Evolutionary conservation across 2,888 invertebrate genomes (phyloP).

Genomic region (Drepanosiphum platanoidis): DNA sequence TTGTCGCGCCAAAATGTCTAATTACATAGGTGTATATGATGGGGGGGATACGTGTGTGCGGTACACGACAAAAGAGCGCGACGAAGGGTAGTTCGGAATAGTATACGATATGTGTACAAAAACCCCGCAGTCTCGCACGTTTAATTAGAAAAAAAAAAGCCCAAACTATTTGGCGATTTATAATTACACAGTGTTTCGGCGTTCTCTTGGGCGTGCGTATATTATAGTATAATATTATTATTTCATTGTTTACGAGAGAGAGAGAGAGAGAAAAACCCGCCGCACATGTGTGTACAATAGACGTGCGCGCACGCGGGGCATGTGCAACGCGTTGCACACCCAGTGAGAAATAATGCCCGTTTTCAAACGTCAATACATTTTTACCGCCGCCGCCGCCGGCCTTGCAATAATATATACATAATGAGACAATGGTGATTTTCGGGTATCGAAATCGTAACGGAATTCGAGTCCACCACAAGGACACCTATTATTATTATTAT

Average conservation of each 20-base stretch:
- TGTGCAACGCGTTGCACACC: neutral
- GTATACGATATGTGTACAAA: neutral
- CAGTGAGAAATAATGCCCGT: neutral
- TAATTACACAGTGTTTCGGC: neutral
- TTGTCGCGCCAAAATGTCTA: constrained; percentile 13
- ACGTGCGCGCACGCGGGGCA: neutral
- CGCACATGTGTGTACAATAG: neutral
- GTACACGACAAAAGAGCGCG: neutral
- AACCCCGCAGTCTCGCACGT: no score
- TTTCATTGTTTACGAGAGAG: neutral
- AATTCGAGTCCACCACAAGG: no score
- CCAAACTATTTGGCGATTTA: neutral
- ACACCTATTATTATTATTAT: no score
- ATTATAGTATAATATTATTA: neutral
- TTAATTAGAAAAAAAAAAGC: neutral
- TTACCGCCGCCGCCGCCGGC: no score
- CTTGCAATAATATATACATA: no score
- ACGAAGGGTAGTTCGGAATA: neutral
- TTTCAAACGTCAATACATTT: neutral
- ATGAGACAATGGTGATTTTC: no score
- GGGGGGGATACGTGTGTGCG: neutral
- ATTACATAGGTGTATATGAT: neutral
- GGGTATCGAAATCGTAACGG: no score
- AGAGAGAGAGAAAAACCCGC: no score
- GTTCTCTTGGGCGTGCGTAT: neutral